These are phyloP conservation scores for Otus sunia DNA, from an alignment of 2,113 vertebrate genomes.

Conservation along the genomic window DNA sequence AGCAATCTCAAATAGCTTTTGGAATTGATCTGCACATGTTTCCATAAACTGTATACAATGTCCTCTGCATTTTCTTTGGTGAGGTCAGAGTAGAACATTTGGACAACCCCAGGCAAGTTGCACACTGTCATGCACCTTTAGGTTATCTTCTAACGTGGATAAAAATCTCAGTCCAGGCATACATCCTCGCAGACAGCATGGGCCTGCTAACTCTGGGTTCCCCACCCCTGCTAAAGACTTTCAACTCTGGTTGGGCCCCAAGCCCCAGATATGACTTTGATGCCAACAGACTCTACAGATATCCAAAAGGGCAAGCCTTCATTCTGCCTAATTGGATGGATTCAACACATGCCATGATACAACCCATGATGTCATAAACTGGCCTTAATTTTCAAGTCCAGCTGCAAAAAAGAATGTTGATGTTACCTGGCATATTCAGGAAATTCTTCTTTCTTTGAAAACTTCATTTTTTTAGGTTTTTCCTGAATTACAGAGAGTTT, in stretches of 20 bases:
- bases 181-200: neutral
- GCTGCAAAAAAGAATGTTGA: rapidly evolving
- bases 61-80: neutral
- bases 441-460: neutral
- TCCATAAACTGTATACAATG: neutral
- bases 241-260: neutral
- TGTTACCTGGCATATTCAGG: neutral
- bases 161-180: neutral
- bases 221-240: neutral
- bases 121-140: neutral
- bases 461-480: neutral
- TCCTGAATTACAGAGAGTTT: neutral
- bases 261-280: neutral
- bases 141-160: neutral
- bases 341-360: neutral
- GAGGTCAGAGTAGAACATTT: neutral
- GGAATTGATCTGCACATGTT: neutral
- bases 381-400: neutral
- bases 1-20: neutral
- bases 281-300: neutral
- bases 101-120: neutral
- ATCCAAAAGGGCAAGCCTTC: neutral
- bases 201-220: neutral
- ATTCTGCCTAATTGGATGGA: neutral
- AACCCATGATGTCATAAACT: neutral